phyloP scores from a whole-genome alignment of 2,888 invertebrate genomes.

The Orgyia antiqua region DNA sequence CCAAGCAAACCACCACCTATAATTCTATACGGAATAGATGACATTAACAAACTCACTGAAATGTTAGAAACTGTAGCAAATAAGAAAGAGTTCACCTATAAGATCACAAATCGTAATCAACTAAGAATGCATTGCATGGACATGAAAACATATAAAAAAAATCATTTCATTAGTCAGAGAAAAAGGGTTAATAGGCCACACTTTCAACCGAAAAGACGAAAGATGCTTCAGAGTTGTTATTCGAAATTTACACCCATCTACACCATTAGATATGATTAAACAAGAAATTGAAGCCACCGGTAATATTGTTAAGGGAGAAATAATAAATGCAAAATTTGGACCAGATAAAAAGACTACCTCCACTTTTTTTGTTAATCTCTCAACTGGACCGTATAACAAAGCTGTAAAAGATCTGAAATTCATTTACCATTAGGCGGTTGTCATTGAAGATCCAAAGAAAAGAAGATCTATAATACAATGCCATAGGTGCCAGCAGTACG shows the following conservation, averaged over 20 bases:
- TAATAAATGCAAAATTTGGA: neutral
- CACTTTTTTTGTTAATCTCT: no score
- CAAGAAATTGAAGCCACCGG: neutral
- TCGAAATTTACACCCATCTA: conserved; percentile 7
- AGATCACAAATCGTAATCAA: neutral
- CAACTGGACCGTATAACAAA: no score
- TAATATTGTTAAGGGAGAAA: neutral
- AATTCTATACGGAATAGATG: neutral
- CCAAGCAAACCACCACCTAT: neutral
- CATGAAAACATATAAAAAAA: neutral
- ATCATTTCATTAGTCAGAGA: neutral
- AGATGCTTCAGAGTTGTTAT: conserved; percentile 5
- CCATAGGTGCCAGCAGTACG: conserved; percentile 2
- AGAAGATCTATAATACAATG: conserved; percentile 1
- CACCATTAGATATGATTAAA: neutral
- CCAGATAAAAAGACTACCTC: neutral
- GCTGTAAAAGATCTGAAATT: no score
- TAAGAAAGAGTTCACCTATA: neutral
- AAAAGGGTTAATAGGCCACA: conserved; percentile 8
- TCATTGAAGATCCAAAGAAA: no score
- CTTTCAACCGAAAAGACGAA: conserved; percentile 8
- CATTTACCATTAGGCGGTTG: no score
- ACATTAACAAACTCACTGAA: neutral
- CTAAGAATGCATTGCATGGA: neutral
- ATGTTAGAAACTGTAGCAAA: neutral